These are phyloP conservation scores for Scytalopus superciliaris DNA, from an alignment of 2,113 vertebrate genomes.

Conservation along the genomic window DNA sequence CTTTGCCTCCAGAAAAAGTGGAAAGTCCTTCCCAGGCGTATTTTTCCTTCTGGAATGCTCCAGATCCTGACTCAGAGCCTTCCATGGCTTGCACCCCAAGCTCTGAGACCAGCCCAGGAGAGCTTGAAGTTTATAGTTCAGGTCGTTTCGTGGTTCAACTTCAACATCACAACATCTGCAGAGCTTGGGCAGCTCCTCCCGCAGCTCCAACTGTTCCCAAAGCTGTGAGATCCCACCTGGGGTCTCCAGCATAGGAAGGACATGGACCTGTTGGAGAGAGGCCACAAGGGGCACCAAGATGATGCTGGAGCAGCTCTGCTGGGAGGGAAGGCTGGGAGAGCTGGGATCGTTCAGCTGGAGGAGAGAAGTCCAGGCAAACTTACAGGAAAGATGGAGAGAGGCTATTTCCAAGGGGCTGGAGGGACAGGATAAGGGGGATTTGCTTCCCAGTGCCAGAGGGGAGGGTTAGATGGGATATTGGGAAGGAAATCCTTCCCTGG, in stretches of 20 bases:
- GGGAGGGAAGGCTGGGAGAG: neutral
- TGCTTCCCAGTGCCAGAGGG: neutral
- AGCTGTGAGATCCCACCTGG: neutral
- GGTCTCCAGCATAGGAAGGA: neutral
- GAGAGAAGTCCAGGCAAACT: neutral
- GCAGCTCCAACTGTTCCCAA: neutral
- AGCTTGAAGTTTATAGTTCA: too few species aligned
- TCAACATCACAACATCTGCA: neutral
- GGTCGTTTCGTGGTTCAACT: neutral
- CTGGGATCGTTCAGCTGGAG: neutral
- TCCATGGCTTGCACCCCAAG: accelerated
- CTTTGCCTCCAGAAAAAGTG: neutral
- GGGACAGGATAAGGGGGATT: neutral
- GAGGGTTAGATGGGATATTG: accelerated
- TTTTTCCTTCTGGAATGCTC: neutral
- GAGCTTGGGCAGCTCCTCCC: neutral
- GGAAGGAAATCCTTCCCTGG: neutral
- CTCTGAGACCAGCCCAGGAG: neutral
- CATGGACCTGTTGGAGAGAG: neutral
- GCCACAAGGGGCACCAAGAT: neutral
- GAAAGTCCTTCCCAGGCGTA: neutral
- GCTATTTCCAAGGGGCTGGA: neutral
- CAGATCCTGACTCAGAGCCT: neutral
- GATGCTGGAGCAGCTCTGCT: neutral
- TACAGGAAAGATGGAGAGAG: neutral